Percentiles rank a stretch among this genome's conserved stretches.
These are phyloP conservation scores for Autographa gamma DNA, from an alignment of 2,888 invertebrate species.

Conservation along the genomic window DNA sequence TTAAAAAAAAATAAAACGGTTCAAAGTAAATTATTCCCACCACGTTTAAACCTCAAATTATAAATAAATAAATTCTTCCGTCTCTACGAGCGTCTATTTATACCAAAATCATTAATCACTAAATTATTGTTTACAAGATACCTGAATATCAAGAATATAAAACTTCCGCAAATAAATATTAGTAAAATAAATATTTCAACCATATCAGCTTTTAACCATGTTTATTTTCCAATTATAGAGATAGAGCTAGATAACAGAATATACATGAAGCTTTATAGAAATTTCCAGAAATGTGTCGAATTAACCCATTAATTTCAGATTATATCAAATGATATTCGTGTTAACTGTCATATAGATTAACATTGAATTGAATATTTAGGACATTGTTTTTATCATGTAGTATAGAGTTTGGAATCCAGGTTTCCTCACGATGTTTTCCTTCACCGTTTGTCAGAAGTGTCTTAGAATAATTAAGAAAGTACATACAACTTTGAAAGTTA, in stretches of 20 bases:
- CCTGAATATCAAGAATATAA: slow-evolving; percentile 14
- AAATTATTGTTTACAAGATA: slow-evolving; percentile 29
- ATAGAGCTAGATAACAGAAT: background rate
- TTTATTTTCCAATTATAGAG: background rate
- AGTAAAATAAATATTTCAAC: no score
- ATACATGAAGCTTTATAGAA: background rate
- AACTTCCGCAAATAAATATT: slow-evolving; percentile 43
- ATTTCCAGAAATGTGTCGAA: background rate
- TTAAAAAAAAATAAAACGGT: background rate
- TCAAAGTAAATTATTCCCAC: background rate
- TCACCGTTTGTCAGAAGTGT: no score
- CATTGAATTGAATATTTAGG: background rate
- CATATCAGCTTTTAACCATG: no score
- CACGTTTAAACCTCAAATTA: background rate
- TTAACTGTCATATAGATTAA: background rate
- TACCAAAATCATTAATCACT: slow-evolving; percentile 14
- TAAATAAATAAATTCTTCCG: background rate
- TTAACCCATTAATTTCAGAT: background rate
- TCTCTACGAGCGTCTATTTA: background rate
- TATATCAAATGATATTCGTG: background rate
- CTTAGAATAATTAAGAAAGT: no score
- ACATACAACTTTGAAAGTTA: no score
- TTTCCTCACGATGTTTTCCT: no score
- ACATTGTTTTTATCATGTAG: no score
- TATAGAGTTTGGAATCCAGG: no score